Conservation (phyloP, 2,113 vertebrate species). For the Mustela lutreola region DNA sequence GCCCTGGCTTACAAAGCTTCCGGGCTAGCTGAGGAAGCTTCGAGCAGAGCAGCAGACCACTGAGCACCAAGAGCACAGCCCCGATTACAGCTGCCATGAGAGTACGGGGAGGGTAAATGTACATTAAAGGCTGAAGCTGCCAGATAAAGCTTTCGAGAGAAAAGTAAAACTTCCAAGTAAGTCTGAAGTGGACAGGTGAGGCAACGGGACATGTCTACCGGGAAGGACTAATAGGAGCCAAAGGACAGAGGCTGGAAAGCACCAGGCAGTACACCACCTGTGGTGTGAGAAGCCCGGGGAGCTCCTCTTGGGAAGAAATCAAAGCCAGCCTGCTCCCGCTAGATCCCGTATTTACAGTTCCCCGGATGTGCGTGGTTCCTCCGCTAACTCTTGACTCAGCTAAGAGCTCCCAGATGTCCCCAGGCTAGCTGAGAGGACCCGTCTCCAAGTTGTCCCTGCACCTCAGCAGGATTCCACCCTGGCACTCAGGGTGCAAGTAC, state of each 20-base stretch:
- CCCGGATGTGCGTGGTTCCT: background rate
- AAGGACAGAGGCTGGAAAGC: too few relatives aligned
- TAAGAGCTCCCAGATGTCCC: background rate
- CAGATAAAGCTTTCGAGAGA: background rate
- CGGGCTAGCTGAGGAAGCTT: background rate
- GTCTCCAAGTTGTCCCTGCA: background rate
- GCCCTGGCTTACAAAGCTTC: background rate
- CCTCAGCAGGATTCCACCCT: background rate
- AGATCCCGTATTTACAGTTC: background rate
- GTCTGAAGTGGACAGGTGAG: background rate
- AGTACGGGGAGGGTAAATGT: background rate
- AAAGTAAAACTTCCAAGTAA: background rate
- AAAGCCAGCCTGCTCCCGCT: background rate
- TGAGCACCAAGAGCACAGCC: background rate
- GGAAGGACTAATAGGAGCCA: fast-evolving
- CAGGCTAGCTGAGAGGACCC: fast-evolving
- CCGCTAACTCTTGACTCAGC: fast-evolving
- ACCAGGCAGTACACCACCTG: fast-evolving
- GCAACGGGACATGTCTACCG: background rate
- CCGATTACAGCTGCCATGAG: background rate
- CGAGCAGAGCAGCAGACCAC: background rate
- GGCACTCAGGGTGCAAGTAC: fast-evolving
- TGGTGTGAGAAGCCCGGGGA: background rate
- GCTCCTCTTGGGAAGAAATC: background rate
- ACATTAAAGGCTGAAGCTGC: too few relatives aligned